Percentiles rank a stretch among this genome's conserved stretches.
Conservation (phyloP, 2,797 vertebrate genomes). For the Lophotriccus pileatus region DNA sequence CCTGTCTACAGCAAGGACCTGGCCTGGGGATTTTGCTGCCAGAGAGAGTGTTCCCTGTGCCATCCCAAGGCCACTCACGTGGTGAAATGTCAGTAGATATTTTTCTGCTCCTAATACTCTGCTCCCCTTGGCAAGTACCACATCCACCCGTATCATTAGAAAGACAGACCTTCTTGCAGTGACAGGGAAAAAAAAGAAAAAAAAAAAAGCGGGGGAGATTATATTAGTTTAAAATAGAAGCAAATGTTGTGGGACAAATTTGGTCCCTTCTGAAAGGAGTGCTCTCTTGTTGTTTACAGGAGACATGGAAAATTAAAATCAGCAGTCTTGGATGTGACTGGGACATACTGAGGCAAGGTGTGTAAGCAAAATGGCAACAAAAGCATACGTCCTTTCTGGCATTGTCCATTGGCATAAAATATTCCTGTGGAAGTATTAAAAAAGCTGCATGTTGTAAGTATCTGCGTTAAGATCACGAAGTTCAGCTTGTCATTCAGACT, state of each 20-base stretch:
- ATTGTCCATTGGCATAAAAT: background rate
- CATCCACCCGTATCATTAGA: conserved; percentile 22
- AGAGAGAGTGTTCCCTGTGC: background rate
- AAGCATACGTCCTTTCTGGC: background rate
- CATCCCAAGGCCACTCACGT: background rate
- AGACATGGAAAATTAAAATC: background rate
- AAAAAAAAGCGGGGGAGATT: background rate
- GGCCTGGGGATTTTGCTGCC: background rate
- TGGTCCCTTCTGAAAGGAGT: background rate
- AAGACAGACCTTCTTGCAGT: background rate
- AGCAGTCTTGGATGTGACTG: background rate
- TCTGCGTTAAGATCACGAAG: background rate
- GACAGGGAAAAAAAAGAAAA: background rate
- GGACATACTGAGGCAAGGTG: background rate
- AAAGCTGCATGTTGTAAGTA: background rate
- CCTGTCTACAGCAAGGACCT: background rate
- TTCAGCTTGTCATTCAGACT: conserved; percentile 34
- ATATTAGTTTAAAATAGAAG: background rate
- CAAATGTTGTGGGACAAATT: conserved; percentile 8
- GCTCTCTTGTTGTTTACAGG: background rate
- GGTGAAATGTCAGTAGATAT: conserved; percentile 24
- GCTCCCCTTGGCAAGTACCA: conserved; percentile 26
- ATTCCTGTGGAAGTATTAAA: background rate
- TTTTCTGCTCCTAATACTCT: conserved; percentile 35
- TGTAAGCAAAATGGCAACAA: background rate